phyloP scores from a whole-genome alignment of 2,113 vertebrate species.

The Mola mola region DNA sequence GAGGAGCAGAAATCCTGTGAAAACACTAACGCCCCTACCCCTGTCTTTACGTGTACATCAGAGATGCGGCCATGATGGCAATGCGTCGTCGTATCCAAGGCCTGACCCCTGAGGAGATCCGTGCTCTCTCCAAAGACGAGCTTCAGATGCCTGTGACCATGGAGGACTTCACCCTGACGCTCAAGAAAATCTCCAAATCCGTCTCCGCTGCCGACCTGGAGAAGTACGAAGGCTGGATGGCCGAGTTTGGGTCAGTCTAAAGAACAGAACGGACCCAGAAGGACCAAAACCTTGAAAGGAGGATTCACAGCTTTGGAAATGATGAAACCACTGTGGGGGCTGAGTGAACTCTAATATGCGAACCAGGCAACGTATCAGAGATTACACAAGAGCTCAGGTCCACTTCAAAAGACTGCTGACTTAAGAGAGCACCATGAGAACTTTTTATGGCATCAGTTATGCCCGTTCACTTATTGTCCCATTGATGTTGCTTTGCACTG shows the following conservation, averaged over 20 bases:
- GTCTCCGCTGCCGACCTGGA: constrained; percentile 87
- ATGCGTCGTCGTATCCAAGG: constrained; percentile 87
- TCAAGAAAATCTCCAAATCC: constrained; percentile 92
- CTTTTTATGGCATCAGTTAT: no score
- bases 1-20: not conserved
- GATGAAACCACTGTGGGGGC: no score
- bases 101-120: constrained; percentile 87
- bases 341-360: constrained; percentile 23
- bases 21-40: not conserved
- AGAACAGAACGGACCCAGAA: constrained; percentile 5
- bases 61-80: constrained; percentile 98
- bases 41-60: constrained; percentile 53
- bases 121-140: constrained; percentile 94
- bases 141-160: constrained; percentile 98
- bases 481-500: no score
- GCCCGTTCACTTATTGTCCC: no score
- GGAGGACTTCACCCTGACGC: constrained; percentile 93
- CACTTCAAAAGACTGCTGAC: constrained; percentile 28
- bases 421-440: no score
- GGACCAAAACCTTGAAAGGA: constrained; percentile 11
- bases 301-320: no score
- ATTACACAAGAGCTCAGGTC: constrained; percentile 10
- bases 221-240: constrained; percentile 82
- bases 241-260: constrained; percentile 83
- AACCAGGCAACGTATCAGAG: constrained; percentile 20